These are phyloP conservation scores for Scaptomyza hsui DNA, from an alignment of 1,140 invertebrate genomes.

Conservation along the genomic window DNA sequence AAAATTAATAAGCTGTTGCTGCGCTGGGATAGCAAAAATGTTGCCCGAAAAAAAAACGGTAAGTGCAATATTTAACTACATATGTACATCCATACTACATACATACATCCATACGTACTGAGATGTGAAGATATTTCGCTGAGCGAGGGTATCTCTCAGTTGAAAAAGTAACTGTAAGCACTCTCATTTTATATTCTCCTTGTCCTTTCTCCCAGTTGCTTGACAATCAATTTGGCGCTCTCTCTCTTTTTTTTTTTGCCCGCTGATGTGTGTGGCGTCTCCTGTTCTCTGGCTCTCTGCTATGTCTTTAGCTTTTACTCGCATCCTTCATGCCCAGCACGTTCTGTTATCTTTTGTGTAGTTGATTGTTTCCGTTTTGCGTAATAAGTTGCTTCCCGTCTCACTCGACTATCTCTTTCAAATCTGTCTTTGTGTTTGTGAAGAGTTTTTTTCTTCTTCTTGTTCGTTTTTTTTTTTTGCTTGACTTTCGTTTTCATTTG, in stretches of 20 bases:
- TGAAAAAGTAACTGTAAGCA: no score
- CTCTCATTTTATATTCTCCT: neutral
- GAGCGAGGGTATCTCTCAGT: neutral
- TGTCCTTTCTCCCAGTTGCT: constrained; percentile 8
- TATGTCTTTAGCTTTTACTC: constrained; percentile 25
- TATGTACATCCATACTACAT: no score
- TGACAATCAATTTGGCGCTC: constrained; percentile 46
- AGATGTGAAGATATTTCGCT: no score
- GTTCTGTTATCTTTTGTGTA: constrained; percentile 65
- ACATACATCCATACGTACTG: no score
- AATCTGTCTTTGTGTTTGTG: constrained; percentile 52
- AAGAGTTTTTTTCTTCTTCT: constrained; percentile 25
- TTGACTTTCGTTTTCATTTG: constrained; percentile 63
- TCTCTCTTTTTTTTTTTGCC: neutral
- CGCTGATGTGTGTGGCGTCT: neutral
- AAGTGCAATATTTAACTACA: no score
- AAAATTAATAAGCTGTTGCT: no score
- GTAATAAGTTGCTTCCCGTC: constrained; percentile 57
- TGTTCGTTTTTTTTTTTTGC: constrained; percentile 19
- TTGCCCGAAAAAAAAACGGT: no score
- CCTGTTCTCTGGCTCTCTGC: constrained; percentile 1
- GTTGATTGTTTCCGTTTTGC: constrained; percentile 70
- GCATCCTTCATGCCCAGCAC: constrained; percentile 50
- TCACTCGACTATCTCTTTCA: constrained; percentile 15
- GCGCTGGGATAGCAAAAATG: no score